Base-by-base conservation (phyloP, 2,888 invertebrate genomes). In the Toxonevra muliebris region DNA sequence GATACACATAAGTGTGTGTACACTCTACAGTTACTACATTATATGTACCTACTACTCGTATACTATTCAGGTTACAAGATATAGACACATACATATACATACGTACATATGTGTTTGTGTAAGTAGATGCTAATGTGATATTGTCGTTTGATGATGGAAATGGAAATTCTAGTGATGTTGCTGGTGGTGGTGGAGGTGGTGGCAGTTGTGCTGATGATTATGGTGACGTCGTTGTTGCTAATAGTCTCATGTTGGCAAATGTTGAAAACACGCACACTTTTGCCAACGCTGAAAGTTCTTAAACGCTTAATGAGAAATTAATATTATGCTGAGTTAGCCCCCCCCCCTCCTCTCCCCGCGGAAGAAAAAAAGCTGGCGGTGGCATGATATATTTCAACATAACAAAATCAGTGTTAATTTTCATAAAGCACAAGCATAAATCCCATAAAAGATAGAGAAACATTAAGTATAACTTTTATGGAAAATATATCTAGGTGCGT, bases 231-330 rank as follows among this genome's bases (percentile, higher is more conserved):
- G 48, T 10, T 48, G 48, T 10, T 48, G 48, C 48, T 15, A 15
- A 15, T 9, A n/a, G 48, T 13, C 48, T 48, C n/a, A 13, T 48
- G 48, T 48, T 48, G 48, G 13, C 30, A 30, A 30, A 30, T 7
- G 30, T 30, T 30, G 30, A 30, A 30, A 19, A 45, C n/a, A 9
- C 20, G 11, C 48, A 60, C 19, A 9, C 45, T 48, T 30, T 7
- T 30, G 30, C 30, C 7, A 30, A 30, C 7, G 30, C 7, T 30
- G 30, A 30, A 30, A 50, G 30, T 41, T 13, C 40, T 17, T 40
- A 60, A 60, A 45, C 45, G 43, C 60, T 66, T 66, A 66, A 66
- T 66, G 60, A 66, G 65, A 66, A 66, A n/a, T 66, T 60, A 66
- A 66, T 60, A 66, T 54, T 53, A 66, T 60, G 65, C 45, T 19